These are phyloP conservation scores for Geopemphigus sp. DNA, from an alignment of 1,140 invertebrate species.

Conservation along the genomic window DNA sequence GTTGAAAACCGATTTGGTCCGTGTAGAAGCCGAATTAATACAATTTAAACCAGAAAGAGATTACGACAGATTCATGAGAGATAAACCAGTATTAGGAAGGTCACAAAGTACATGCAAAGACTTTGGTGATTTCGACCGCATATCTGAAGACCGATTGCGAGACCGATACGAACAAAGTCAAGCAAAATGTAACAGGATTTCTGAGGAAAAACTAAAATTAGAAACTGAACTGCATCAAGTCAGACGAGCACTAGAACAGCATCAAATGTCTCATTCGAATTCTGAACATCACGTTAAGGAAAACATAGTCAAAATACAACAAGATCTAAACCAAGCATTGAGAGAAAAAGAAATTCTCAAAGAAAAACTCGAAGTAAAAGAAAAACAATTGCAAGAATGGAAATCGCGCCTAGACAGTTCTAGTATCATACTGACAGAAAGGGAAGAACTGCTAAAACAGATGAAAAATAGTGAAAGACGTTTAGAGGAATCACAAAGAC, in stretches of 20 bases:
- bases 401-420: constrained; percentile 36
- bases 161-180: constrained; percentile 40
- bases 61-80: constrained; percentile 40
- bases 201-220: constrained; percentile 60
- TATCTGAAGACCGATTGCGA: constrained; percentile 16
- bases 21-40: constrained; percentile 66
- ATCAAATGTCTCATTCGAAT: constrained; percentile 60
- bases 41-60: constrained; percentile 76
- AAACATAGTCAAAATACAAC: constrained; percentile 58
- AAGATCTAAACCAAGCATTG: constrained; percentile 68
- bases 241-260: constrained; percentile 66
- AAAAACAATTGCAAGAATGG: constrained; percentile 42
- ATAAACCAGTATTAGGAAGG: constrained; percentile 25
- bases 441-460: constrained; percentile 31
- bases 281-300: constrained; percentile 57
- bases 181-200: constrained; percentile 50
- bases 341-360: constrained; percentile 72
- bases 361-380: constrained; percentile 65
- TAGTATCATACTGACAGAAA: constrained; percentile 33
- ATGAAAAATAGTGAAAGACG: constrained; percentile 64
- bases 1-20: constrained; percentile 56
- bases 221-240: constrained; percentile 71
- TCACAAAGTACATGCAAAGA: constrained; percentile 40
- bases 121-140: constrained; percentile 34
- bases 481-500: constrained; percentile 77